Conservation (phyloP, 1,140 invertebrate genomes). For the Brevipalpus yothersi region DNA sequence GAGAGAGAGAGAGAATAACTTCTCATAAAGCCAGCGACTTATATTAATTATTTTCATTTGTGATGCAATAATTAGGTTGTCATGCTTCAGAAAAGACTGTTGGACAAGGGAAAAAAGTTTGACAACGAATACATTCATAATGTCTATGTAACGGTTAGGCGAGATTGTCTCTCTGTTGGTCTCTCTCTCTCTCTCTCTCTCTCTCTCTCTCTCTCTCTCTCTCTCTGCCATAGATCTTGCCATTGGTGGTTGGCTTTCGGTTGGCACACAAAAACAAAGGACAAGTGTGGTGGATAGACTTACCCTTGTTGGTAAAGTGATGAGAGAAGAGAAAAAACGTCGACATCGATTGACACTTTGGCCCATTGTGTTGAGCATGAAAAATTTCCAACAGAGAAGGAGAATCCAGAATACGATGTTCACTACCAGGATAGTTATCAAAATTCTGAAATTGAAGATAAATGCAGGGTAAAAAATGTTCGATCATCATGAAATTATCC, state of each 20-base stretch:
- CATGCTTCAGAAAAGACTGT: no score
- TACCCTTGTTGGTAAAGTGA: no score
- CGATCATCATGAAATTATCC: no score
- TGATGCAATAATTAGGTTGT: no score
- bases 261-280: background rate
- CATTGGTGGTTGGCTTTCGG: no score
- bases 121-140: no score
- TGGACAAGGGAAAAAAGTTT: no score
- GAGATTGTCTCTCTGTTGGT: no score
- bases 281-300: background rate
- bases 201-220: no score
- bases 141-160: no score
- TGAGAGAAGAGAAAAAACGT: background rate
- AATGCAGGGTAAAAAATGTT: no score
- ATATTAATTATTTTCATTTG: background rate
- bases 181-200: no score
- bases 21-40: background rate
- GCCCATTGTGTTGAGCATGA: background rate
- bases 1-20: background rate
- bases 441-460: background rate
- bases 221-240: background rate
- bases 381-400: background rate
- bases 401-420: background rate
- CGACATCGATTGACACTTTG: background rate
- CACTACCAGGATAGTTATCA: background rate